Evolutionary conservation across 2,888 invertebrate species (phyloP), one percentile per base, ranked within the genome.

Genomic region (Sipunculus nudus): DNA sequence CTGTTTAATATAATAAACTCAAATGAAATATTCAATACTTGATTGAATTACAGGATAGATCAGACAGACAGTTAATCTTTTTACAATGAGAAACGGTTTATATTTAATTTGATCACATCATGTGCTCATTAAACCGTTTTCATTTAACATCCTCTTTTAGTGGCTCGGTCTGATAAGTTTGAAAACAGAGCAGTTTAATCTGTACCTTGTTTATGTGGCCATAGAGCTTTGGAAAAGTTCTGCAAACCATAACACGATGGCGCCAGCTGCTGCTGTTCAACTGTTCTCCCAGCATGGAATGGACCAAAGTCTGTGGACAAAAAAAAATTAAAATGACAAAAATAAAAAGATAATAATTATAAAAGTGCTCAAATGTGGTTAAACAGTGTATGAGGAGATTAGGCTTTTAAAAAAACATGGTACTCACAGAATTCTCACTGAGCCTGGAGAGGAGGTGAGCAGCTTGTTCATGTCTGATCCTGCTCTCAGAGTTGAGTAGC

Each of bases 181-280:
- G n/a, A n/a, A n/a, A n/a, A n/a, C n/a, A n/a, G n/a, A n/a, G n/a
- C n/a, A n/a, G 21, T 10, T 65, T 61, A n/a, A n/a, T n/a, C n/a
- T n/a, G n/a, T 65, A 81, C 82, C 75, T 74, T 79, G 60, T 80
- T 83, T 41, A 82, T 78, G 26, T 76, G 67, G 10, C 80, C 80
- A 59, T 74, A 70, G 1, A 84, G 73, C 19, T 77, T 75, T 1
- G 83, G 80, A 13, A 84, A 61, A 25, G 78, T 74, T 64, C 79
- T 82, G 63, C 83, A 83, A 35, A 81, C 78, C 56, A 82, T 79
- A 5, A 83, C 75, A 43, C 79, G 74, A 55, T 82, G 79, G 50
- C 80, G 67, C 80, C 82, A 83, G 63, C 80, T 81, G 61, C 77
- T 78, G 59, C 79, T 80, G 72, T 84, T 82, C n/a, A 84, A 68